Conservation (phyloP, 2,797 vertebrate species). For the Sciurus vulgaris region DNA sequence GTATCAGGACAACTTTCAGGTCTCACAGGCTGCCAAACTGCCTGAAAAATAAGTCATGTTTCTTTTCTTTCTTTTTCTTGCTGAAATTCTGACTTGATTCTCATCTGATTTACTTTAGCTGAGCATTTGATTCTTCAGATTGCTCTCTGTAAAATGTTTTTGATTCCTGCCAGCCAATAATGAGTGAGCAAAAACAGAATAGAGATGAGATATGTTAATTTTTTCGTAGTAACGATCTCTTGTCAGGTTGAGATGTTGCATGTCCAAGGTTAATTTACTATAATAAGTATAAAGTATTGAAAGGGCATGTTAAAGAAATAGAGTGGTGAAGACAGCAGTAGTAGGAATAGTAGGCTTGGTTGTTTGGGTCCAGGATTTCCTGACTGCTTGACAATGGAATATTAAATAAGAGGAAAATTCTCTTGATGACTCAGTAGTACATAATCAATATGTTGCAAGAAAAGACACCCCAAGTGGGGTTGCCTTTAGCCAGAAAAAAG, state of each 20-base stretch:
- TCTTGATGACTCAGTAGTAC: not conserved
- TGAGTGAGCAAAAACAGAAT: not conserved
- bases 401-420: not conserved
- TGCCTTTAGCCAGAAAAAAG: not conserved
- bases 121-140: constrained; percentile 15
- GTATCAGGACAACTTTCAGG: not conserved
- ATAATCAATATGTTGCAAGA: not conserved
- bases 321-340: not conserved
- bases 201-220: not conserved
- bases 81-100: constrained; percentile 22
- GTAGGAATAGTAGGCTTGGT: not conserved
- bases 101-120: not conserved
- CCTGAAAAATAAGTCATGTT: not conserved
- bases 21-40: not conserved
- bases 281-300: not conserved
- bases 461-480: not conserved
- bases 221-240: constrained; percentile 1
- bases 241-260: not conserved
- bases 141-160: not conserved
- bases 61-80: not conserved
- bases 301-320: constrained; percentile 7
- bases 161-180: not conserved
- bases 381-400: not conserved
- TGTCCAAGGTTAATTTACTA: not conserved
- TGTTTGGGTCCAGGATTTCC: not conserved